phyloP scores from a whole-genome alignment of 2,888 invertebrate species.

The Heliconius ismenius region DNA sequence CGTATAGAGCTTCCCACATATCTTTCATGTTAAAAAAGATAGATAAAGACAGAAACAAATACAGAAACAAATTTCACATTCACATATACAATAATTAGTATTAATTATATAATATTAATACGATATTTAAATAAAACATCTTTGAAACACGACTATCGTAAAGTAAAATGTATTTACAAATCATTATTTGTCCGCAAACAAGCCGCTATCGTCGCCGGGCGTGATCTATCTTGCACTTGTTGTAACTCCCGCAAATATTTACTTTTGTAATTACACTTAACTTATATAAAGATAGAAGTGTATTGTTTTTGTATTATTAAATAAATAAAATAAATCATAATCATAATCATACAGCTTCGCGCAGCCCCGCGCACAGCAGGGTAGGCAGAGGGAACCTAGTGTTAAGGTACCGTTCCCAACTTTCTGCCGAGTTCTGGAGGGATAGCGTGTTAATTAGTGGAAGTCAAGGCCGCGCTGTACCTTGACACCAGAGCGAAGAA shows the following conservation, averaged over 20 bases:
- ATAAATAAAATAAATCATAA: background rate
- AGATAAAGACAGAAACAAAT: background rate
- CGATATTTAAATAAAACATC: background rate
- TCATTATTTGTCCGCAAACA: conserved; percentile 27
- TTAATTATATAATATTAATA: conserved; percentile 2
- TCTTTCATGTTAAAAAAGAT: no score
- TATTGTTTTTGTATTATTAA: background rate
- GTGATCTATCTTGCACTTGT: conserved; percentile 39
- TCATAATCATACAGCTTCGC: no score
- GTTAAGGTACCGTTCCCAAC: no score
- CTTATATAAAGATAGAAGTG: background rate
- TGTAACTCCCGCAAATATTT: conserved; percentile 37
- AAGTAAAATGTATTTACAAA: conserved; percentile 15
- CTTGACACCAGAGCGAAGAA: no score
- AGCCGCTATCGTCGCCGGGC: conserved; percentile 35
- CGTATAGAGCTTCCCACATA: no score
- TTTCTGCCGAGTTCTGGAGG: no score
- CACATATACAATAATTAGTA: background rate
- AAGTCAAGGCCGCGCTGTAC: no score
- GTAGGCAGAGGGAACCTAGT: no score
- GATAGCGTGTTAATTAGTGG: no score
- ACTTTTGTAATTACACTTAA: conserved; percentile 25
- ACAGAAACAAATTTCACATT: conserved; percentile 3
- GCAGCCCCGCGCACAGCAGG: no score
- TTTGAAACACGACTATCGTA: conserved; percentile 3